Conservation (phyloP, 2,888 invertebrate genomes). For the Drosophila leonis region DNA sequence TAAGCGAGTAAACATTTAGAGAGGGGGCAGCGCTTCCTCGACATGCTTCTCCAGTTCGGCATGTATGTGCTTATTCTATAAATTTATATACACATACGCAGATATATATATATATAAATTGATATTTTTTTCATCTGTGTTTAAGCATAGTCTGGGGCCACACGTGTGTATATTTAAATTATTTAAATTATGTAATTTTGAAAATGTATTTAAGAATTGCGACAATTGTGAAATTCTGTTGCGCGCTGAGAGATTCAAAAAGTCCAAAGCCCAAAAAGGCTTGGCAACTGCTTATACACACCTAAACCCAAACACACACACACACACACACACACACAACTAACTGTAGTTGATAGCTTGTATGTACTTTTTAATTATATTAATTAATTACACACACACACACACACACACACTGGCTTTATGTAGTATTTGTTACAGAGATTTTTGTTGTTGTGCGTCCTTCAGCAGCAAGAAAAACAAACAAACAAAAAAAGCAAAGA, state of each 20-base stretch:
- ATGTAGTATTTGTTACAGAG: slow-evolving; percentile 53
- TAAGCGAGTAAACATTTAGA: slow-evolving; percentile 26
- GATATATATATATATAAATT: background rate
- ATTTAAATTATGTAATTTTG: slow-evolving; percentile 57
- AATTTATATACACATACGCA: slow-evolving; percentile 18
- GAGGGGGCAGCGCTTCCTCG: slow-evolving; percentile 7
- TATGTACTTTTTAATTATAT: slow-evolving; percentile 75
- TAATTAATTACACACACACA: slow-evolving; percentile 66
- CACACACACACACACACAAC: slow-evolving; percentile 28
- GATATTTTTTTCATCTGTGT: slow-evolving; percentile 29
- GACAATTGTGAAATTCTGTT: slow-evolving; percentile 35
- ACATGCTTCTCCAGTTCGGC: slow-evolving; percentile 11
- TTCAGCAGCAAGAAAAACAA: too few relatives aligned
- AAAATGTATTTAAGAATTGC: slow-evolving; percentile 50
- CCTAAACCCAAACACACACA: slow-evolving; percentile 33
- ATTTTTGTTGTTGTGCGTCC: slow-evolving; percentile 38
- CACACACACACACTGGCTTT: slow-evolving; percentile 56
- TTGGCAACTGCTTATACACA: slow-evolving; percentile 38
- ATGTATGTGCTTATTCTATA: slow-evolving; percentile 40
- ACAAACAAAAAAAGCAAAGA: slow-evolving; percentile 18
- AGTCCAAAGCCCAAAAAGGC: slow-evolving; percentile 18
- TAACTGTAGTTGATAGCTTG: slow-evolving; percentile 66
- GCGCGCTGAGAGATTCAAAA: slow-evolving; percentile 37
- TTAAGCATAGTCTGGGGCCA: slow-evolving; percentile 42
- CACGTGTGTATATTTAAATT: slow-evolving; percentile 66